phyloP scores from a whole-genome alignment of 2,888 invertebrate species.

The Epirrhoe alternata region DNA sequence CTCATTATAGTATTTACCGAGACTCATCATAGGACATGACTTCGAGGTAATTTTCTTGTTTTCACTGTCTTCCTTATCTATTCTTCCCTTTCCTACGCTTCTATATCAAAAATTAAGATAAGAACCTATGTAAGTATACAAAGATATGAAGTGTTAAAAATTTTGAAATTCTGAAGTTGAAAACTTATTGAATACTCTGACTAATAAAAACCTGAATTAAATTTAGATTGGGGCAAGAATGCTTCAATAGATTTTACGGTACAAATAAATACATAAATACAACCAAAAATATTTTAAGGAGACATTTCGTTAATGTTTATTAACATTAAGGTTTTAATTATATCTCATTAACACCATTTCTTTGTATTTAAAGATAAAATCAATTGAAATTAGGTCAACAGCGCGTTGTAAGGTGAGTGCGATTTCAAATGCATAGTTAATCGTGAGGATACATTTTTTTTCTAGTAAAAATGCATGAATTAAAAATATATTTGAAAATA shows the following conservation, averaged over 20 bases:
- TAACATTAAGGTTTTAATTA: conserved; percentile 15
- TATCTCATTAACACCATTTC: conserved; percentile 29
- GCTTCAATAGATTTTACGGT: too few species aligned
- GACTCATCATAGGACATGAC: conserved; percentile 11
- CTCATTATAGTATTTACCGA: conserved; percentile 23
- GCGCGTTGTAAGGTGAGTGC: background rate
- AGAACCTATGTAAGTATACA: too few species aligned
- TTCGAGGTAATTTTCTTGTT: background rate
- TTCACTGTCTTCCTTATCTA: background rate
- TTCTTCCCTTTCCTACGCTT: background rate
- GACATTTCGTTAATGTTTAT: conserved; percentile 15
- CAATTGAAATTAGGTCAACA: conserved; percentile 6
- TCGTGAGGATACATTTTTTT: background rate
- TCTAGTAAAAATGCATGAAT: too few species aligned
- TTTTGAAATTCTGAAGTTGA: too few species aligned
- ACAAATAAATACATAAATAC: too few species aligned
- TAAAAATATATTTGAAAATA: too few species aligned
- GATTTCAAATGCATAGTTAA: background rate
- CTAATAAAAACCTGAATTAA: too few species aligned
- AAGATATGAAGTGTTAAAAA: too few species aligned
- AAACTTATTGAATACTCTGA: too few species aligned
- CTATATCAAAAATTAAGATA: too few species aligned
- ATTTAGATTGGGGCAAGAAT: too few species aligned
- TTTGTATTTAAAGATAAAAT: conserved; percentile 10
- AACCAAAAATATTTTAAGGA: background rate